phyloP scores from a whole-genome alignment of 2,113 vertebrate species.

The Pangasianodon gigas region DNA sequence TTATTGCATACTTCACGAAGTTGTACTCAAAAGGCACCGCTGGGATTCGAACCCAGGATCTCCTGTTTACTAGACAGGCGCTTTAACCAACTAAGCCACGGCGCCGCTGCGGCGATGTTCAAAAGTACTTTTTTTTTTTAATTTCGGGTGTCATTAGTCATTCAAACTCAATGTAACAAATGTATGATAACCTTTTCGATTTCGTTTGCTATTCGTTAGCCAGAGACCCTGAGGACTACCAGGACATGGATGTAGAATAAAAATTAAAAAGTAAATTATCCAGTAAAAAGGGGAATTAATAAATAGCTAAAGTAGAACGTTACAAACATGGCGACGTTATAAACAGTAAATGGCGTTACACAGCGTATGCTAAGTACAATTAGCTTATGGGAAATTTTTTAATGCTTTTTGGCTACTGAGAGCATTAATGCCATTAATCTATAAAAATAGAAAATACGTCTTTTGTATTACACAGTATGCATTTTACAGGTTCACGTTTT shows the following conservation, averaged over 20 bases:
- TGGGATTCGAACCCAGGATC: conserved; percentile 33
- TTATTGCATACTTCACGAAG: rapidly evolving
- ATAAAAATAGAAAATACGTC: neutral
- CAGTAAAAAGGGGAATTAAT: neutral
- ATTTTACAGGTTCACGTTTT: neutral
- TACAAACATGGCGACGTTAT: neutral
- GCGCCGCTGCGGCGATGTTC: neutral
- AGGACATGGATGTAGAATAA: neutral
- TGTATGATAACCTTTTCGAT: no score
- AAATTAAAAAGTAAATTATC: neutral
- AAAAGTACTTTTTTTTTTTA: no score
- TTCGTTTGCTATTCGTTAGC: neutral
- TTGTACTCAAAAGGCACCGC: conserved; percentile 2
- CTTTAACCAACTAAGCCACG: conserved; percentile 32
- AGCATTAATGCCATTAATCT: neutral
- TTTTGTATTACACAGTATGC: neutral
- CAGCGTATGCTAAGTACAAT: neutral
- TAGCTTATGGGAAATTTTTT: neutral
- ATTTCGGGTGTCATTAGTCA: no score
- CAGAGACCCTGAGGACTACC: neutral
- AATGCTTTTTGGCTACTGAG: neutral
- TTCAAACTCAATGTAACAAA: no score
- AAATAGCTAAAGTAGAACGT: neutral
- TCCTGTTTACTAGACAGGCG: conserved; percentile 33
- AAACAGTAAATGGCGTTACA: neutral